Base-by-base conservation (phyloP, 1,140 invertebrate genomes). In the Carposina sasakii region DNA sequence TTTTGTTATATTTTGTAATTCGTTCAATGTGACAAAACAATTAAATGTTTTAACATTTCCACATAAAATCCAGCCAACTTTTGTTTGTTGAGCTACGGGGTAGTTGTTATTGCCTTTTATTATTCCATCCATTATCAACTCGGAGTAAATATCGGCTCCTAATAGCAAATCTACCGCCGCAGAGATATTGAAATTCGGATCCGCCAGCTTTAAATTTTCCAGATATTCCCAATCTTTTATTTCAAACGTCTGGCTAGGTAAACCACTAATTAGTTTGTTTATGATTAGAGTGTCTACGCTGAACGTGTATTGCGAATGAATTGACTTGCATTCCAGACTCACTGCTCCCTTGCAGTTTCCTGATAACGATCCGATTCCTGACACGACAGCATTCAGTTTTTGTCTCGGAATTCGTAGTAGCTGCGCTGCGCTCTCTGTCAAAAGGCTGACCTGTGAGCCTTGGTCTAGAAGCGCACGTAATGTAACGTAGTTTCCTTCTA, bases 211-310 rank as follows among this genome's bases (percentile, higher is more conserved):
- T 12, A 52, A 39, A 12, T 49, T 49, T 42, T 57, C 19, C 3
- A 52, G 24, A 28, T 24, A 1, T 3, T 19, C 16, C 54, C 49
- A 57, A 0, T 28, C 15, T 3, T 49, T 45, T 20, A 49, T 52
- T 3, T 16, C 10, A 36, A 57, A 57, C 46, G 54, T 52, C 45
- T 41, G 33, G 19, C 49, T 57, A 17, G 54, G 54, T 40, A 57
- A 16, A 20, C 41, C 34, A 31, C 40, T 33, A 9, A 52, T 46
- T 1, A 57, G 30, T 9, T 36, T 48, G n/a, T 44, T 48, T 46
- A 57, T 52, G 8, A 57, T 52, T n/a, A 52, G 28, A 2, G 52
- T 46, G 8, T 57, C 49, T 3, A 17, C 16, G 6, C 39, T 20
- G 41, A 57, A 52, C 3, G 3, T 20, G 20, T 30, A 57, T 3